A percentile compares a stretch with the other conserved stretches of the same genome.
phyloP scores from a whole-genome alignment of 1,140 invertebrate species.

The Listronotus oregonensis region DNA sequence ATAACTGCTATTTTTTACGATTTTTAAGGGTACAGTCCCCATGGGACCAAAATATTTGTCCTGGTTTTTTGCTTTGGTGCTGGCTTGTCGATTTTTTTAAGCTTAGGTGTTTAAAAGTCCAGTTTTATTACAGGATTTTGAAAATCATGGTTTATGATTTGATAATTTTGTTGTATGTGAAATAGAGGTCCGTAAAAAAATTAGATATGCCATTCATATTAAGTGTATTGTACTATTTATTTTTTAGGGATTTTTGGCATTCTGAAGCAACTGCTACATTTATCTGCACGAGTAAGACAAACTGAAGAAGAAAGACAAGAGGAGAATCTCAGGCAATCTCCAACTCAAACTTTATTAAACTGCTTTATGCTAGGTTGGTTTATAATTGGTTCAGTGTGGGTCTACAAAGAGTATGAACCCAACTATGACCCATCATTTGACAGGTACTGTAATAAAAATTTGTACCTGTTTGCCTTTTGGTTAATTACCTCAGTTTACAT shows the following conservation, averaged over 20 bases:
- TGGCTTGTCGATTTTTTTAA: no score
- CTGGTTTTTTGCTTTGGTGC: no score
- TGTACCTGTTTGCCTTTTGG: conserved; percentile 74
- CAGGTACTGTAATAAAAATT: conserved; percentile 67
- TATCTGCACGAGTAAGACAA: conserved; percentile 60
- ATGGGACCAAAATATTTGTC: no score
- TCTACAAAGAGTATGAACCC: conserved; percentile 68
- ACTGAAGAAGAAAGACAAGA: conserved; percentile 62
- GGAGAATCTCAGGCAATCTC: conserved; percentile 61
- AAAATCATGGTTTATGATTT: no score
- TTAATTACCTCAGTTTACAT: conserved; percentile 67
- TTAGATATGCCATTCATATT: no score
- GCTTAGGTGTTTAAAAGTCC: no score
- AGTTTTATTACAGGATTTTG: no score
- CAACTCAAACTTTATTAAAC: conserved; percentile 65
- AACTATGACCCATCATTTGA: conserved; percentile 60
- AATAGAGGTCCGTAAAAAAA: no score
- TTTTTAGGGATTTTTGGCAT: conserved; percentile 63
- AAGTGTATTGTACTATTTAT: no score
- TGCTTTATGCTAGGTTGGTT: conserved; percentile 73
- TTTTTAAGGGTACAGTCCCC: no score
- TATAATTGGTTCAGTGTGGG: conserved; percentile 69
- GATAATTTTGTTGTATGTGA: no score
- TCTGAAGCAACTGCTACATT: conserved; percentile 65
- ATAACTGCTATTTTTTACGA: no score